Evolutionary conservation across 2,797 vertebrate genomes (phyloP).

Genomic region (Eidolon dupreanum): DNA sequence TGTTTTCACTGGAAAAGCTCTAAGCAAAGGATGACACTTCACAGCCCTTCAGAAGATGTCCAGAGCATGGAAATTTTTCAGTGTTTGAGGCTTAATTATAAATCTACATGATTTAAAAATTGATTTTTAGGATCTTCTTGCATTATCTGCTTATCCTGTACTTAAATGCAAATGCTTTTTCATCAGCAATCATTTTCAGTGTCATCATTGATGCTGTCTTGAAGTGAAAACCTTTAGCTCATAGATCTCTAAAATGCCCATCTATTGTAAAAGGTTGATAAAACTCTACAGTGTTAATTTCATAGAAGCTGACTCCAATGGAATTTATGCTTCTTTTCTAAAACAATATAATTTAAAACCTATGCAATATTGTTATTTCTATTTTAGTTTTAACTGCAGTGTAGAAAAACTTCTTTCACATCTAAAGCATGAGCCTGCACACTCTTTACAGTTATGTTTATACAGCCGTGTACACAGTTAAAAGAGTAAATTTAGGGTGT

Average conservation of each 20-base stretch:
- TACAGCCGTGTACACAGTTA: not conserved
- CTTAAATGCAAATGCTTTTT: not conserved
- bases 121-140: conserved; percentile 30
- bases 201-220: not conserved
- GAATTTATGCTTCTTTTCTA: not conserved
- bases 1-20: conserved; percentile 58
- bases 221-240: conserved; percentile 48
- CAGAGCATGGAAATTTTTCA: not conserved
- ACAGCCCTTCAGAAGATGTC: not conserved
- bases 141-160: conserved; percentile 26
- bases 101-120: conserved; percentile 33
- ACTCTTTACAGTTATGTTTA: not conserved
- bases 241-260: conserved; percentile 35
- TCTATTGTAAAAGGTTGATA: not conserved
- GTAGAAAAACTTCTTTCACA: not conserved
- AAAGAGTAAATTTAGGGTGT: not conserved
- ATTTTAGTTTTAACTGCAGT: conserved; percentile 12
- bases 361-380: not conserved
- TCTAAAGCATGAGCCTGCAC: not conserved
- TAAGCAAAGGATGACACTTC: not conserved
- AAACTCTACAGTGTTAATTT: not conserved
- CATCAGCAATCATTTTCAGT: not conserved
- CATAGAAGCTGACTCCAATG: not conserved
- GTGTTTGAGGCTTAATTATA: conserved; percentile 35
- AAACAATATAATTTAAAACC: not conserved